A percentile compares a stretch with the other conserved stretches of the same genome.
phyloP scores from a whole-genome alignment of 2,888 invertebrate species.

The Cetonia aurata region DNA sequence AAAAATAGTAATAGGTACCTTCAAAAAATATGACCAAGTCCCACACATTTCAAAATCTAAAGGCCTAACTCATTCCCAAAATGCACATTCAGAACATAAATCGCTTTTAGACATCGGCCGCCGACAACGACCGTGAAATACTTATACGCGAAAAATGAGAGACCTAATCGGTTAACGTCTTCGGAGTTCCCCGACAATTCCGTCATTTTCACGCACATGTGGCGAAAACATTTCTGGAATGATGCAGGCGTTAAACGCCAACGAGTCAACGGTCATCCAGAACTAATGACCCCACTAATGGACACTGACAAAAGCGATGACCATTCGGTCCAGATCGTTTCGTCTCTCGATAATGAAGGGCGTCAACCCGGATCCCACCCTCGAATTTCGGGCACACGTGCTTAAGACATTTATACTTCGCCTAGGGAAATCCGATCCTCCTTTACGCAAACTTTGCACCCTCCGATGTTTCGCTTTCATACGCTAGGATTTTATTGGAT shows the following conservation, averaged over 20 bases:
- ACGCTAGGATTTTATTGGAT: too few relatives aligned
- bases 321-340: constrained; percentile 43
- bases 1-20: too few relatives aligned
- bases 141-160: constrained; percentile 1
- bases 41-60: too few relatives aligned
- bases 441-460: constrained; percentile 1
- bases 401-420: constrained; percentile 27
- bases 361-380: constrained; percentile 37
- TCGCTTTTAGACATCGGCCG: too few relatives aligned
- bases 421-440: constrained; percentile 14
- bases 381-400: constrained; percentile 34
- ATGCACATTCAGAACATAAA: too few relatives aligned
- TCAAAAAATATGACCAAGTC: too few relatives aligned
- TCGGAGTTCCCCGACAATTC: constrained; percentile 22
- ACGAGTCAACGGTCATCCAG: constrained; percentile 45
- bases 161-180: constrained; percentile 16
- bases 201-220: constrained; percentile 41
- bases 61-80: too few relatives aligned
- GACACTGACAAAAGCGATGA: constrained; percentile 46
- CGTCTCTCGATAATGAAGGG: constrained; percentile 43
- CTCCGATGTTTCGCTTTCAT: background rate
- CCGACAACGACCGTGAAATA: background rate
- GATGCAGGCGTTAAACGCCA: constrained; percentile 35
- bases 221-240: constrained; percentile 31
- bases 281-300: constrained; percentile 46